These are phyloP conservation scores for Zaprionus bogoriensis DNA, from an alignment of 2,888 invertebrate species.

Conservation along the genomic window DNA sequence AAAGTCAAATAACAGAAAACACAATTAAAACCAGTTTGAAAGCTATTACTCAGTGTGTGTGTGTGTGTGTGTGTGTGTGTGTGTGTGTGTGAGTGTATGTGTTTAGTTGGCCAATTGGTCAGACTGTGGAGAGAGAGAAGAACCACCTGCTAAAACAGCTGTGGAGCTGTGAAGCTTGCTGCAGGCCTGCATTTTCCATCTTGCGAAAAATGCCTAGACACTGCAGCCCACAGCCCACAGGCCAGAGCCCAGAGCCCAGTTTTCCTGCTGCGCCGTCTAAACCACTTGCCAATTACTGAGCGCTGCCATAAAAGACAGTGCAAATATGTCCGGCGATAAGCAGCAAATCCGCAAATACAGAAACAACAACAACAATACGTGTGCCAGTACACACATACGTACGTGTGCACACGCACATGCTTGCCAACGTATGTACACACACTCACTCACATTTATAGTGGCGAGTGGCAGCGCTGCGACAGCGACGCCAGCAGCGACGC, in stretches of 20 bases:
- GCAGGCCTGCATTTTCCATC: background rate
- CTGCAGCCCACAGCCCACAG: background rate
- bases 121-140: no score
- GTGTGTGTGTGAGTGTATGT: constrained; percentile 3
- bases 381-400: background rate
- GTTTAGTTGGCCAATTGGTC: constrained; percentile 9
- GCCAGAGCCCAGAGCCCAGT: background rate
- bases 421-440: no score
- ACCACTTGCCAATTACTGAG: constrained; percentile 52
- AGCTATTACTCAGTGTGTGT: constrained; percentile 5
- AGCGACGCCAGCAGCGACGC: constrained; percentile 20
- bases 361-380: constrained; percentile 10
- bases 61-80: constrained; percentile 19
- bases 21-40: background rate
- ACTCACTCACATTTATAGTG: no score
- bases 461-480: constrained; percentile 28
- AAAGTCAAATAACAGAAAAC: background rate
- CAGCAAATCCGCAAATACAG: constrained; percentile 46
- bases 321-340: constrained; percentile 49
- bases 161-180: constrained; percentile 15
- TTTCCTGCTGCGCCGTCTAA: background rate
- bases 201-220: no score
- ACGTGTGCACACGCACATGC: constrained; percentile 18
- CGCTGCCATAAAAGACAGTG: constrained; percentile 48
- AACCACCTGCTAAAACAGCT: constrained; percentile 34